A percentile compares a stretch with the other conserved stretches of the same genome.
phyloP scores from a whole-genome alignment of 2,113 vertebrate species.

The Hippocampus zosterae region DNA sequence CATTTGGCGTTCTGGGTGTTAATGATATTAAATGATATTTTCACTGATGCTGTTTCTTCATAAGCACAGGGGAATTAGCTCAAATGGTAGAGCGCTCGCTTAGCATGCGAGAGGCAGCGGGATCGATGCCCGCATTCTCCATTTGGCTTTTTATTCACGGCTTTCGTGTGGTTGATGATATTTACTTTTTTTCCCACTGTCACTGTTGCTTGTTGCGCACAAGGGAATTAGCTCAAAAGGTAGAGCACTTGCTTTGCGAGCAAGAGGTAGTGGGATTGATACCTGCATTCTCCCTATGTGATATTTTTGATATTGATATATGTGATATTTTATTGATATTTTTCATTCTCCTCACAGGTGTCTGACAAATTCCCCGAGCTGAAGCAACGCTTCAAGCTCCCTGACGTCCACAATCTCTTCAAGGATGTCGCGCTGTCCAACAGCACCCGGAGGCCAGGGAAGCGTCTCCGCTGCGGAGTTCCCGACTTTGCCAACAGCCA shows the following conservation, averaged over 20 bases:
- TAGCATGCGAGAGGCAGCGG: conserved; percentile 76
- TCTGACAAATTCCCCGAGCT: conserved; percentile 46
- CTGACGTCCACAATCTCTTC: conserved; percentile 38
- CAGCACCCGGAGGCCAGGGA: conserved; percentile 42
- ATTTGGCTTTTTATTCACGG: background rate
- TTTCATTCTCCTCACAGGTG: conserved; percentile 34
- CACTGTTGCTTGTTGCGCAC: too few species aligned
- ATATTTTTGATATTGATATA: too few species aligned
- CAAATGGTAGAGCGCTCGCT: conserved; percentile 82
- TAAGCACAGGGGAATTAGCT: conserved; percentile 71
- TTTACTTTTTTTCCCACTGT: too few species aligned
- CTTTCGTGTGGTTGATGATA: too few species aligned
- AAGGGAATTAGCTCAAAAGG: conserved; percentile 82
- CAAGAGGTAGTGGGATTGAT: conserved; percentile 73
- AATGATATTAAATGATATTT: too few species aligned
- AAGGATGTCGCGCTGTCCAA: conserved; percentile 31
- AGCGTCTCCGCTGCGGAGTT: conserved; percentile 81
- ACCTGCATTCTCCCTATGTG: too few species aligned
- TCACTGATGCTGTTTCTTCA: too few species aligned
- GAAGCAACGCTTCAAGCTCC: conserved; percentile 42
- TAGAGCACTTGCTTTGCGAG: conserved; percentile 80
- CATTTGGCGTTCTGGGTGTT: too few species aligned
- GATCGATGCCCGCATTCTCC: conserved; percentile 64
- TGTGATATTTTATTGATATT: conserved; percentile 25
- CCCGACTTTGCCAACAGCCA: conserved; percentile 68